Evolutionary conservation across 2,888 invertebrate genomes (phyloP).

Genomic region (Matsumyia berberina): DNA sequence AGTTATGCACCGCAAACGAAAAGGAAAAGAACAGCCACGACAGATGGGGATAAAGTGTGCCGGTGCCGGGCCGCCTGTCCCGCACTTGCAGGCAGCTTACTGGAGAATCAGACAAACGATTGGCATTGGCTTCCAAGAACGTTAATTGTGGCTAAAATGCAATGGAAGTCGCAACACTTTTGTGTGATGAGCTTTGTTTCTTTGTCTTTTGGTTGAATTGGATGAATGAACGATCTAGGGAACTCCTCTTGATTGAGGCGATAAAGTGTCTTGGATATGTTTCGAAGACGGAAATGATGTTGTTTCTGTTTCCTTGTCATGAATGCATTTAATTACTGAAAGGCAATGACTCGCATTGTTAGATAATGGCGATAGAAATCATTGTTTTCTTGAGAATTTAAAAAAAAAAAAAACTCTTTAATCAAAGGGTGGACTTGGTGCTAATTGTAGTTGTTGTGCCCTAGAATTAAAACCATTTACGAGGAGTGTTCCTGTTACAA

Average conservation of each 20-base stretch:
- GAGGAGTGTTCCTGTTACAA: too few species aligned
- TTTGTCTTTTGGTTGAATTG: conserved; percentile 47
- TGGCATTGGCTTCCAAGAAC: conserved; percentile 70
- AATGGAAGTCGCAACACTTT: conserved; percentile 70
- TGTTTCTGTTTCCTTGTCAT: conserved; percentile 14
- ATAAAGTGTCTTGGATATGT: conserved; percentile 59
- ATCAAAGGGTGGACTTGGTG: too few species aligned
- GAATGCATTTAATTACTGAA: conserved; percentile 32
- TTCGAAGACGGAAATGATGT: conserved; percentile 15
- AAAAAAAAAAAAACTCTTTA: too few species aligned
- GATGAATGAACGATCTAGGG: conserved; percentile 39
- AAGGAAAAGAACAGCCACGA: conserved; percentile 70
- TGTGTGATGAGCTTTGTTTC: conserved; percentile 68
- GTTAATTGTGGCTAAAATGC: conserved; percentile 73
- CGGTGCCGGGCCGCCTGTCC: conserved; percentile 12
- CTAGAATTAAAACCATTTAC: too few species aligned
- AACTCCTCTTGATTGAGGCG: conserved; percentile 59
- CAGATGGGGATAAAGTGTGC: conserved; percentile 45
- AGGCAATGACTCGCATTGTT: conserved; percentile 1
- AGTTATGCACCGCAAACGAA: conserved; percentile 74
- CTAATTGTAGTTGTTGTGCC: too few species aligned
- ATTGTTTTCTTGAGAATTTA: background rate
- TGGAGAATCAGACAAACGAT: conserved; percentile 31
- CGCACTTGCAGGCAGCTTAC: background rate
- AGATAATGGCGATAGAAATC: background rate